phyloP scores from a whole-genome alignment of 2,797 vertebrate species.

The Thaleichthys pacificus region DNA sequence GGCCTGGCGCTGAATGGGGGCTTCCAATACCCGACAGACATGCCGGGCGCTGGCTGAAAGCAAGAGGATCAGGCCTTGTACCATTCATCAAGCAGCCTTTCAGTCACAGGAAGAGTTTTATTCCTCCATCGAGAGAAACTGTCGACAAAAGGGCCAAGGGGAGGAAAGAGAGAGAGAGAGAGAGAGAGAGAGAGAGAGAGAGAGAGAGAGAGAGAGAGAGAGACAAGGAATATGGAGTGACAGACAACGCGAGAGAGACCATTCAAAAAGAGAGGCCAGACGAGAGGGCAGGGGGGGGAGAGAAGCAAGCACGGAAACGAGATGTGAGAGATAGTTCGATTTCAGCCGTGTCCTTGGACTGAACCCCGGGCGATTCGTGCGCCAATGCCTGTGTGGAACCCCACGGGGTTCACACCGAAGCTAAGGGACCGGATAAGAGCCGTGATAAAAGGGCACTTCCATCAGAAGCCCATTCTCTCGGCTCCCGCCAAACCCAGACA shows the following conservation, averaged over 20 bases:
- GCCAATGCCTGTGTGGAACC: background rate
- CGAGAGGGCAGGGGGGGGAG: slow-evolving; percentile 7
- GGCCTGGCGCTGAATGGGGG: slow-evolving; percentile 27
- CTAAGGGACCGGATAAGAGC: background rate
- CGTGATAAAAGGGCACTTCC: background rate
- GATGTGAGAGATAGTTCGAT: slow-evolving; percentile 16
- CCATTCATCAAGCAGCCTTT: slow-evolving; percentile 43
- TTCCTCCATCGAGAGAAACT: slow-evolving; percentile 19
- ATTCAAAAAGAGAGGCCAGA: background rate
- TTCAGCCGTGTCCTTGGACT: background rate
- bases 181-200: background rate
- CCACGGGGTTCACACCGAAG: background rate
- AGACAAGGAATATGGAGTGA: background rate
- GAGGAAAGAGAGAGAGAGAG: background rate
- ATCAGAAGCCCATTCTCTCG: background rate
- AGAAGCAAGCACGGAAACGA: slow-evolving; percentile 12
- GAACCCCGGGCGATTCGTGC: background rate
- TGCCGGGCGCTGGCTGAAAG: slow-evolving; percentile 29
- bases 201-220: background rate
- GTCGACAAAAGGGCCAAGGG: background rate
- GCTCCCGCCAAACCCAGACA: background rate
- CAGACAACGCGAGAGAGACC: background rate
- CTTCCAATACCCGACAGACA: slow-evolving; percentile 35
- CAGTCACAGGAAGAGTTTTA: slow-evolving; percentile 16
- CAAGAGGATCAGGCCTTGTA: slow-evolving; percentile 17